A percentile compares a stretch with the other conserved stretches of the same genome.
These are phyloP conservation scores for Corapipo altera DNA, from an alignment of 2,113 vertebrate species.

Conservation along the genomic window DNA sequence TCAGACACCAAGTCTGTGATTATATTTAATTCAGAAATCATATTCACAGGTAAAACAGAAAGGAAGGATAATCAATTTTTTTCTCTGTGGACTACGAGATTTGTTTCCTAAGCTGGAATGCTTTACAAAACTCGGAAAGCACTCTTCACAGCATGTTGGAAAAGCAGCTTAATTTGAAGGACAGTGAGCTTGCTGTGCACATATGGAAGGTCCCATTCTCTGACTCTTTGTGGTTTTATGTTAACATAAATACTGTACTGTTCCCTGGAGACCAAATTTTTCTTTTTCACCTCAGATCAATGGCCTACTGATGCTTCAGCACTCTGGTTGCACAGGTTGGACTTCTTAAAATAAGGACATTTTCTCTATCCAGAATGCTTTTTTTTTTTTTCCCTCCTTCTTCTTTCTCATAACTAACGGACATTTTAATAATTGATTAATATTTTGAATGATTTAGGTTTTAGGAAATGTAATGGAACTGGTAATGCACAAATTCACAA, in stretches of 20 bases:
- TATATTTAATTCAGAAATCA: constrained; percentile 56
- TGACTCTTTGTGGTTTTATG: constrained; percentile 1
- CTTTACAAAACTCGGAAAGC: constrained; percentile 13
- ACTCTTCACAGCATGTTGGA: neutral
- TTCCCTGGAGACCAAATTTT: constrained; percentile 13
- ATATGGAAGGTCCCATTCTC: neutral
- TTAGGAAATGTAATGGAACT: neutral
- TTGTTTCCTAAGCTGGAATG: neutral
- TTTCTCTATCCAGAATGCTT: neutral
- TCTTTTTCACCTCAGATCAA: constrained; percentile 14
- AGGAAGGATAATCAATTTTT: constrained; percentile 27
- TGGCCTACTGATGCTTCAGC: neutral
- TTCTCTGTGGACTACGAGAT: constrained; percentile 17
- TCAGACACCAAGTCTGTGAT: constrained; percentile 27
- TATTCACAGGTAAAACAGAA: constrained; percentile 48
- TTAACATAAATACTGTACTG: neutral
- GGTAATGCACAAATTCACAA: neutral
- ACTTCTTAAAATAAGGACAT: neutral
- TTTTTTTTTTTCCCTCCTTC: neutral
- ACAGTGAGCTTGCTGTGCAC: neutral
- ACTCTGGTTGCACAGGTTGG: neutral
- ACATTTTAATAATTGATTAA: neutral
- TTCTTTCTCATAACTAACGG: neutral
- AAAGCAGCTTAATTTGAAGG: constrained; percentile 44
- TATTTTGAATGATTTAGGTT: neutral